Evolutionary conservation across 2,888 invertebrate species (phyloP).

Genomic region (Criorhina ranunculi): DNA sequence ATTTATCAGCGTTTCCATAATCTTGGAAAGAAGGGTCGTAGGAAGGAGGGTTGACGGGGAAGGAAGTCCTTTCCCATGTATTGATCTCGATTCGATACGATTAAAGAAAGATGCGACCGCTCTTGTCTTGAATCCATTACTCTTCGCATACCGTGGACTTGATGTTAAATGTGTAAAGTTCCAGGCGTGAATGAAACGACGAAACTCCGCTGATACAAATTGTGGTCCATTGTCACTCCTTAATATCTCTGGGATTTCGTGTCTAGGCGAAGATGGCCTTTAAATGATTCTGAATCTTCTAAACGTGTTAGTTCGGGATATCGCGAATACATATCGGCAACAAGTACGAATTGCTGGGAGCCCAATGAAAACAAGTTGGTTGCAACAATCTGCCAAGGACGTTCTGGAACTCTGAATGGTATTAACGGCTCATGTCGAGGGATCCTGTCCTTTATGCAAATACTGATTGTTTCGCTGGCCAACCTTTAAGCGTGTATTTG

Average conservation of each 20-base stretch:
- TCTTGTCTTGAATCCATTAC: slow-evolving; percentile 1
- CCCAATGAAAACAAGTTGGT: slow-evolving; percentile 27
- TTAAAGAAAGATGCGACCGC: too few relatives aligned
- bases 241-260: slow-evolving; percentile 8
- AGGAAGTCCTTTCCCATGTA: too few relatives aligned
- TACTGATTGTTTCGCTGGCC: too few relatives aligned
- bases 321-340: slow-evolving; percentile 7
- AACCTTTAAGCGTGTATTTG: too few relatives aligned
- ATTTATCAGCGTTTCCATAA: too few relatives aligned
- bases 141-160: slow-evolving; percentile 8
- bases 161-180: slow-evolving; percentile 16
- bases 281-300: slow-evolving; percentile 2
- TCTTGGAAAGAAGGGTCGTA: too few relatives aligned
- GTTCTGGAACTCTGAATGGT: slow-evolving; percentile 28
- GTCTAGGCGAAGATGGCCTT: too few relatives aligned
- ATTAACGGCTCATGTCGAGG: slow-evolving; percentile 25
- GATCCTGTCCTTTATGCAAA: slow-evolving; percentile 23
- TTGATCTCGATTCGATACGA: too few relatives aligned
- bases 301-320: slow-evolving; percentile 7
- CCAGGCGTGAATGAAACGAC: slow-evolving; percentile 7
- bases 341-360: slow-evolving; percentile 16
- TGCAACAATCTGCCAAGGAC: slow-evolving; percentile 29
- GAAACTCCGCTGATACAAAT: slow-evolving; percentile 10
- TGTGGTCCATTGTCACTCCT: slow-evolving; percentile 22
- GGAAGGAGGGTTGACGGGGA: too few relatives aligned